These are phyloP conservation scores for Coilia nasus DNA, from an alignment of 2,797 vertebrate genomes.

Conservation along the genomic window DNA sequence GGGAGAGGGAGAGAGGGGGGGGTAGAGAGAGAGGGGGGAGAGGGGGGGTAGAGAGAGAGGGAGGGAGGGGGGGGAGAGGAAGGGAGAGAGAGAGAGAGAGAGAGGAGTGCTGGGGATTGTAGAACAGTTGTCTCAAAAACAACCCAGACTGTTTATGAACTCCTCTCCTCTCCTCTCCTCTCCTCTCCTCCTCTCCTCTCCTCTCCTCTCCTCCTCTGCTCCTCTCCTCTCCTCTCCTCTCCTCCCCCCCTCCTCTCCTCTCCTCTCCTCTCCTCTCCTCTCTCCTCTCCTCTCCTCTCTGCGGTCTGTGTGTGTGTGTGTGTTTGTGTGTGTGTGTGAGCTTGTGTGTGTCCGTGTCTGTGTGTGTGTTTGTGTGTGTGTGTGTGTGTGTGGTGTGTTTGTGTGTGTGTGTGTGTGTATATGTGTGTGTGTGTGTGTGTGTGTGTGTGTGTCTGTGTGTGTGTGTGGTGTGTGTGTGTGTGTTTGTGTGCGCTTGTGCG, in stretches of 20 bases:
- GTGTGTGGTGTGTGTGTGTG: not conserved
- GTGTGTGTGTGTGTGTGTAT: too few species aligned
- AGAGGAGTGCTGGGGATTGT: too few species aligned
- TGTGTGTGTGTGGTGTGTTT: too few species aligned
- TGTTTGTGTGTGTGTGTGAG: constrained; percentile 26
- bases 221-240: too few species aligned
- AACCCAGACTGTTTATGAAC: not conserved
- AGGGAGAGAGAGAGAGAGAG: constrained; percentile 22
- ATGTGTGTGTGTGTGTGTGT: too few species aligned
- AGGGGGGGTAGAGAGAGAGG: not conserved
- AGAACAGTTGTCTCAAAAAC: not conserved
- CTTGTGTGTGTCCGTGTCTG: not conserved
- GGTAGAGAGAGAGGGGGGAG: not conserved
- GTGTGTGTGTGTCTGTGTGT: too few species aligned
- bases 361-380: too few species aligned
- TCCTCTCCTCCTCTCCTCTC: too few species aligned
- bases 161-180: too few species aligned
- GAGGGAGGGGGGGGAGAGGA: not conserved
- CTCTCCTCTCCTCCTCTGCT: not conserved
- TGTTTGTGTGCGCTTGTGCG: not conserved
- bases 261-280: not conserved
- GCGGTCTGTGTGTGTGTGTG: not conserved
- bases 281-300: not conserved
- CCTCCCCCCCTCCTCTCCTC: too few species aligned
- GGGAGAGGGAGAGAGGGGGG: not conserved